Base-by-base conservation (phyloP, 1,140 invertebrate species). In the Ceratina japonica region DNA sequence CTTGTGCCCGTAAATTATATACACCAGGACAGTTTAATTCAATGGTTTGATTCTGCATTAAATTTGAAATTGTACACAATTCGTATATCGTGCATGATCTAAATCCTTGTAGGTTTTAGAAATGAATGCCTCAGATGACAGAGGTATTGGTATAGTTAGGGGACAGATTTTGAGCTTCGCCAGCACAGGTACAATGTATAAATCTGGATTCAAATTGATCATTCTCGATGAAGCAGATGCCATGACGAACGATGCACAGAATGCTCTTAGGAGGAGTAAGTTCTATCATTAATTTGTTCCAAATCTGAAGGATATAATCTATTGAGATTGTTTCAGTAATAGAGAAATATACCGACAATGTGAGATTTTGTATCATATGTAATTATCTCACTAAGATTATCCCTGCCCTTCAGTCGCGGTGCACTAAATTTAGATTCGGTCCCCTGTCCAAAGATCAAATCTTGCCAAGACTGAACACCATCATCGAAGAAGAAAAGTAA, bases 171-270 rank as follows among this genome's bases (percentile, higher is more conserved):
- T 99, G n/a, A 99, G 95, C 91, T 99, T 99, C 95, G 98, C 99
- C 0, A 98, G 97, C 80, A 99, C 98, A n/a, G 95, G 97, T 89
- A 98, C 98, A 12, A 97, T 99, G 87, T 99, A 99, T 89, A 98
- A 96, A 92, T 95, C 95, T 71, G 97, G 97, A 4, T 98, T 97
- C 83, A 99, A 99, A 92, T 93, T 99, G 16, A 97, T 99, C 61
- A 99, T 99, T 85, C 92, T 99, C 15, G 99, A 99, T 95, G 99
- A 99, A 94, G 99, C 99, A 13, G 99, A 99, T 95, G 98, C 99
- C 2, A 99, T 99, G 99, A 99, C 99, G 3, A 97, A 98, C 90
- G 98, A 99, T 95, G 99, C 99, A 4, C 99, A 99, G 92, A 99
- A 99, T 95, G 98, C 99, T 49, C 93, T 99, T 2, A 94, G 98